Conservation (phyloP, 2,113 vertebrate species). For the Irena cyanogastra region DNA sequence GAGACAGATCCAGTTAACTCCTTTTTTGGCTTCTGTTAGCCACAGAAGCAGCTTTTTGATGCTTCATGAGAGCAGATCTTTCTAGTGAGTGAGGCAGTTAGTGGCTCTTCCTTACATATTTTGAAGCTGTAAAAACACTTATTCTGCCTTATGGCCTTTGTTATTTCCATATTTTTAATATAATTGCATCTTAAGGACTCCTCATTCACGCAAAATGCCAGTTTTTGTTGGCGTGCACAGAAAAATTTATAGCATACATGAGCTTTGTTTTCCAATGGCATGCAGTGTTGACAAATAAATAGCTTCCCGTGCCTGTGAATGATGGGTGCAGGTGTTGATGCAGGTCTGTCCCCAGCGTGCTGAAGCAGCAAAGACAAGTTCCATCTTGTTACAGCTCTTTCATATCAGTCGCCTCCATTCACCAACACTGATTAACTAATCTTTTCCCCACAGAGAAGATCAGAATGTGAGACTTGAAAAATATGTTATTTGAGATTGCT, state of each 20-base stretch:
- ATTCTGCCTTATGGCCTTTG: background rate
- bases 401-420: background rate
- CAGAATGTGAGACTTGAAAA: background rate
- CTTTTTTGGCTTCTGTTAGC: background rate
- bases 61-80: background rate
- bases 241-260: background rate
- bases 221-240: background rate
- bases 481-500: background rate
- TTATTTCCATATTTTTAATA: background rate
- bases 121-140: background rate
- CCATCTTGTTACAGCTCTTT: background rate
- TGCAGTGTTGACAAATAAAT: background rate
- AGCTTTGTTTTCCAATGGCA: background rate
- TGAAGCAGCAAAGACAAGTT: background rate
- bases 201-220: background rate
- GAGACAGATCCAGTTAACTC: background rate
- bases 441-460: background rate
- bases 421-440: background rate
- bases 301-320: background rate
- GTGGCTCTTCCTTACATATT: background rate
- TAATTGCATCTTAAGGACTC: background rate
- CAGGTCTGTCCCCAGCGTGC: background rate
- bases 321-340: background rate
- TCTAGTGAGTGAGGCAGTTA: background rate
- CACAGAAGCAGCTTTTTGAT: background rate